phyloP scores from a whole-genome alignment of 2,113 vertebrate genomes.

The Myiozetetes cayanensis region DNA sequence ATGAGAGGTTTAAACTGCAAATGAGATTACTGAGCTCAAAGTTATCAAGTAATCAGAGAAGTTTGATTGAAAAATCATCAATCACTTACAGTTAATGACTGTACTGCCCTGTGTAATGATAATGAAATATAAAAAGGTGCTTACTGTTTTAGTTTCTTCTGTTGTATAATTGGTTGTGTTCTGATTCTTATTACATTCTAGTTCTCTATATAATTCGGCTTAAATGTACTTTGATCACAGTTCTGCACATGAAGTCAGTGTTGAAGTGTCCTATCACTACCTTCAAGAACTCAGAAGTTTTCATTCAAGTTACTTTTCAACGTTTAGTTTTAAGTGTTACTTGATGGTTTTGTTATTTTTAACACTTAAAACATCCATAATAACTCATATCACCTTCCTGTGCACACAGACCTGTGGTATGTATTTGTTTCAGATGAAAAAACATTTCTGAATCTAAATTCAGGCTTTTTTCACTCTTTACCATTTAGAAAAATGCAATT shows the following conservation, averaged over 20 bases:
- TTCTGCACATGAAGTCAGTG: not conserved
- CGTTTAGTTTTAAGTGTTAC: not conserved
- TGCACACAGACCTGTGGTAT: accelerated
- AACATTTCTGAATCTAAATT: not conserved
- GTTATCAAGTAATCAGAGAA: not conserved
- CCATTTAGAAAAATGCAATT: not conserved
- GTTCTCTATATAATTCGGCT: not conserved
- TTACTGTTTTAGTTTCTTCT: not conserved
- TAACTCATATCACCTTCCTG: not conserved
- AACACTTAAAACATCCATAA: not conserved
- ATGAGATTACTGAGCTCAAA: not conserved
- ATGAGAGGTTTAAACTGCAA: not conserved
- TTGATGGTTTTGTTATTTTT: not conserved
- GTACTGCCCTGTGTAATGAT: not conserved
- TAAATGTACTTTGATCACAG: not conserved
- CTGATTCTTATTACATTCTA: not conserved
- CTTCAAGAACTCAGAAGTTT: not conserved
- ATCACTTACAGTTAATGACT: not conserved
- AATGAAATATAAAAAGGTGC: not conserved
- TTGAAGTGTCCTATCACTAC: not conserved
- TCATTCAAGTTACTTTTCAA: not conserved
- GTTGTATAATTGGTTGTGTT: not conserved
- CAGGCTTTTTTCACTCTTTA: not conserved
- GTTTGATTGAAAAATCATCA: not conserved
- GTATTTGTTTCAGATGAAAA: not conserved